These are phyloP conservation scores for Prionailurus bengalensis DNA, from an alignment of 2,113 vertebrate species.

Conservation along the genomic window DNA sequence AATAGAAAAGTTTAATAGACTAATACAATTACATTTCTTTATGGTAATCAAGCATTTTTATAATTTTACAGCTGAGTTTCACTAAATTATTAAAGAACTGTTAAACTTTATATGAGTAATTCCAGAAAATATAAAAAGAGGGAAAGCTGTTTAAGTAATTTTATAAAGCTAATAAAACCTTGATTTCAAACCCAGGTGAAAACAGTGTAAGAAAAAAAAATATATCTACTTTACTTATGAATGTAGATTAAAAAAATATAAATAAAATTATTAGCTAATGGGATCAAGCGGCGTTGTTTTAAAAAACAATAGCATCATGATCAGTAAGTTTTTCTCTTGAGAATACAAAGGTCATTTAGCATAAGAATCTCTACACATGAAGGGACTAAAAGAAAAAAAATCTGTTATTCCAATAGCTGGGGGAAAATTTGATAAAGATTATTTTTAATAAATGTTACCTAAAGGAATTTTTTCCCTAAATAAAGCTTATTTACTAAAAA, in stretches of 20 bases:
- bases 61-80: slow-evolving; percentile 35
- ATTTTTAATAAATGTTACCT: background rate
- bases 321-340: slow-evolving; percentile 17
- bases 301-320: background rate
- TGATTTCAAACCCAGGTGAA: slow-evolving; percentile 54
- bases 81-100: slow-evolving; percentile 44
- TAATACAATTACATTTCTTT: slow-evolving; percentile 38
- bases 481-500: slow-evolving; percentile 39
- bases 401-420: background rate
- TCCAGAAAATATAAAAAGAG: slow-evolving; percentile 18
- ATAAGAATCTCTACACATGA: background rate
- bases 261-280: slow-evolving; percentile 18
- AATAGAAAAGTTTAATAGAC: slow-evolving; percentile 50
- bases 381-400: background rate
- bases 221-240: background rate
- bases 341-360: background rate
- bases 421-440: slow-evolving; percentile 1
- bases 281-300: background rate
- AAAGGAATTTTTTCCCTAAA: background rate
- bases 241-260: slow-evolving; percentile 21
- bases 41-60: slow-evolving; percentile 56
- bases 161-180: slow-evolving; percentile 13
- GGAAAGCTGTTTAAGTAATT: slow-evolving; percentile 48
- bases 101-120: slow-evolving; percentile 50
- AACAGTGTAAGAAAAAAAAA: slow-evolving; percentile 6